These are phyloP conservation scores for Bactericera cockerelli DNA, from an alignment of 1,140 invertebrate genomes.

Conservation along the genomic window DNA sequence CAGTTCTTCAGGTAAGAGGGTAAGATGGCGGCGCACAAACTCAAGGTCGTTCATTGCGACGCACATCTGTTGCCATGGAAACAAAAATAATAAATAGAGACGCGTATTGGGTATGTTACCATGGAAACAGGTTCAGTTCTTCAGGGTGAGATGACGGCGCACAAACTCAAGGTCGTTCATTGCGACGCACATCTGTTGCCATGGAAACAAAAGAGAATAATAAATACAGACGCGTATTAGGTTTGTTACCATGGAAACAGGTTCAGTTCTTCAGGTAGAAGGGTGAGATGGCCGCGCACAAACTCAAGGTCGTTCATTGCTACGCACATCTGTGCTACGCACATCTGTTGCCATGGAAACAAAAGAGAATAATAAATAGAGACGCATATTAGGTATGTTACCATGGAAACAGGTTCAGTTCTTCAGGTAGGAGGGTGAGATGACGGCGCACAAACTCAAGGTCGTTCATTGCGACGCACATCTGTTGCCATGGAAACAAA, in stretches of 20 bases:
- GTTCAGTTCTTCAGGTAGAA: constrained; percentile 40
- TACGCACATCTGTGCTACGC: too few species aligned
- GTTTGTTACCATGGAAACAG: too few species aligned
- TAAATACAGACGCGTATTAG: too few species aligned
- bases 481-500: too few species aligned
- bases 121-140: too few species aligned
- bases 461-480: too few species aligned
- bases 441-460: too few species aligned
- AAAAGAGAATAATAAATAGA: constrained; percentile 18
- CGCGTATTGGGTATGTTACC: constrained; percentile 30
- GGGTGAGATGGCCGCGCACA: constrained; percentile 53
- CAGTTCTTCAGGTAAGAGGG: constrained; percentile 39
- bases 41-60: constrained; percentile 86
- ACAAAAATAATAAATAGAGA: constrained; percentile 16
- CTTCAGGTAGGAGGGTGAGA: too few species aligned
- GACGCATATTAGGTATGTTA: constrained; percentile 21
- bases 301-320: constrained; percentile 88
- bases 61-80: constrained; percentile 46
- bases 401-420: constrained; percentile 59
- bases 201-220: constrained; percentile 16
- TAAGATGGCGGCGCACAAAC: constrained; percentile 65
- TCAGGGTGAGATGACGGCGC: too few species aligned
- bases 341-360: constrained; percentile 42
- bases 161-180: constrained; percentile 32
- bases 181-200: constrained; percentile 63